Percentiles rank a stretch among this genome's conserved stretches.
These are phyloP conservation scores for Drosophila saltans DNA, from an alignment of 1,140 invertebrate species.

Conservation along the genomic window DNA sequence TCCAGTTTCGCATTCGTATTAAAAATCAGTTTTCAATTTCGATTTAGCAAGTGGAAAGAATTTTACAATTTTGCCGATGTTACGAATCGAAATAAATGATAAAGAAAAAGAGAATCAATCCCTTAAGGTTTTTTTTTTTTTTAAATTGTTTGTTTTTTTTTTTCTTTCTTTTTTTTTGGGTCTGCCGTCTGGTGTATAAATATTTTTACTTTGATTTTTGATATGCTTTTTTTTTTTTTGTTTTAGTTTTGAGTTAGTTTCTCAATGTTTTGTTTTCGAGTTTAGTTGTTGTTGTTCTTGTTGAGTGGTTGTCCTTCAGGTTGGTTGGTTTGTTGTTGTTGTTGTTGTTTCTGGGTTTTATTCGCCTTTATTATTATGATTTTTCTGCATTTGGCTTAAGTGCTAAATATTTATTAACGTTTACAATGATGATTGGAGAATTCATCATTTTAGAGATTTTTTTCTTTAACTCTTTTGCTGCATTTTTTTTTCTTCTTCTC, in stretches of 20 bases:
- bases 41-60: too few relatives aligned
- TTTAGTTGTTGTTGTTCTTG: not conserved
- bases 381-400: conserved; percentile 3
- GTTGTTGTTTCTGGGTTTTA: not conserved
- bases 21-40: too few relatives aligned
- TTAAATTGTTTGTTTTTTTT: too few relatives aligned
- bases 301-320: not conserved
- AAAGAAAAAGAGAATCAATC: too few relatives aligned
- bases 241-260: not conserved
- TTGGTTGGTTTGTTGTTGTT: not conserved
- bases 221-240: conserved; percentile 9
- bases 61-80: not conserved
- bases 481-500: conserved; percentile 14
- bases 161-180: not conserved
- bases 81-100: not conserved
- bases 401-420: conserved; percentile 9
- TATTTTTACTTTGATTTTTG: not conserved
- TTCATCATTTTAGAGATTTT: conserved; percentile 6
- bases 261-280: not conserved
- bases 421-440: not conserved
- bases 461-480: conserved; percentile 3
- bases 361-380: not conserved
- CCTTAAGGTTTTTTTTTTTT: too few relatives aligned
- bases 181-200: not conserved
- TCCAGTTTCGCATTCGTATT: too few relatives aligned